phyloP scores from a whole-genome alignment of 2,797 vertebrate genomes.

The Phrynocephalus vlangalii region DNA sequence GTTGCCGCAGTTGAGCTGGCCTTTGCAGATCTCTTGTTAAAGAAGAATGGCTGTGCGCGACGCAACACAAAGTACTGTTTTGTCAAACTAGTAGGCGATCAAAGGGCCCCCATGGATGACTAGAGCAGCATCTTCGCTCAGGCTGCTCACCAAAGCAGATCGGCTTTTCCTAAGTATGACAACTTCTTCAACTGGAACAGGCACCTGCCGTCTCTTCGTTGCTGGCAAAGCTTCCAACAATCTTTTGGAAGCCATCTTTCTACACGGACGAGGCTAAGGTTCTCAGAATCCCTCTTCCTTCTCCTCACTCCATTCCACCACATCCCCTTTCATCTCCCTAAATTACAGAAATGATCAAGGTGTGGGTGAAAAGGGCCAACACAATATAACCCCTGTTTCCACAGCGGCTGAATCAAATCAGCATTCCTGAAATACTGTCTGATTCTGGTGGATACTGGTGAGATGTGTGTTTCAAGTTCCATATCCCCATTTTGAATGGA shows the following conservation, averaged over 20 bases:
- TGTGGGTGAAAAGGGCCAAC: not conserved
- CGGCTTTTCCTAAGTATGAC: not conserved
- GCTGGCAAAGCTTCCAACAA: not conserved
- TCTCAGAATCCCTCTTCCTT: not conserved
- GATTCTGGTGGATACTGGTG: not conserved
- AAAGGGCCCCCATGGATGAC: not conserved
- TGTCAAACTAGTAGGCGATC: not conserved
- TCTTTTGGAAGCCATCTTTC: not conserved
- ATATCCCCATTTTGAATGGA: not conserved
- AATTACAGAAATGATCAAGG: not conserved
- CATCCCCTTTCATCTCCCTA: slow-evolving; percentile 6
- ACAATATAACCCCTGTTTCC: not conserved
- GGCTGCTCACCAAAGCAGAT: not conserved
- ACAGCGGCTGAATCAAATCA: not conserved
- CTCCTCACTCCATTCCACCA: not conserved
- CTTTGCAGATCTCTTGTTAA: not conserved
- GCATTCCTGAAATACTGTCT: not conserved
- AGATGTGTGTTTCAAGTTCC: slow-evolving; percentile 4
- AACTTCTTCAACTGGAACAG: not conserved
- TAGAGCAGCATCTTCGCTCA: not conserved
- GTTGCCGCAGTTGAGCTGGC: too few species aligned
- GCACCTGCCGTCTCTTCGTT: not conserved
- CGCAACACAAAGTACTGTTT: not conserved
- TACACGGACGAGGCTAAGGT: not conserved
- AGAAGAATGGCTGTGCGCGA: too few species aligned